These are phyloP conservation scores for Otis tarda DNA, from an alignment of 2,113 vertebrate species.

Conservation along the genomic window DNA sequence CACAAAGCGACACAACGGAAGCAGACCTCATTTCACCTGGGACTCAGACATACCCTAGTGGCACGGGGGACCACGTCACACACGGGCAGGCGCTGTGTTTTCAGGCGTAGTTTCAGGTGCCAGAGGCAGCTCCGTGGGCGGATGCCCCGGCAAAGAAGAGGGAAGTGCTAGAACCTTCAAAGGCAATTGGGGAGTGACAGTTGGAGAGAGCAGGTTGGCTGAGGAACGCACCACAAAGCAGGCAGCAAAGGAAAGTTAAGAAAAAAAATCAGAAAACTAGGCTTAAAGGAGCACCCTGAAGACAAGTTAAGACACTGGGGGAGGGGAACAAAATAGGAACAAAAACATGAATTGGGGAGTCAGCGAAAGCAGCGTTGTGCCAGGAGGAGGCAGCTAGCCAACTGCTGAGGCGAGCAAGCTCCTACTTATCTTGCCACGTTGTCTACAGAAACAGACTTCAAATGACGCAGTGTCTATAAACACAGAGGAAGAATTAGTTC, in stretches of 20 bases:
- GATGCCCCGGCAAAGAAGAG: neutral
- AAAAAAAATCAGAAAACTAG: neutral
- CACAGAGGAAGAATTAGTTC: constrained; percentile 10
- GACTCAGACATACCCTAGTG: neutral
- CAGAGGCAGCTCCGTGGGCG: neutral
- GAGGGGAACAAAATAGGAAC: neutral
- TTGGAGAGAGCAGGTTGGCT: neutral
- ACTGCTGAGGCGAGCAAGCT: constrained; percentile 5
- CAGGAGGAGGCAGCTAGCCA: constrained; percentile 5
- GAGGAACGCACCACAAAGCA: neutral
- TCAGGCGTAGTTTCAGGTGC: neutral
- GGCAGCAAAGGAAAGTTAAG: fast-evolving
- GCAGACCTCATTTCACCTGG: fast-evolving
- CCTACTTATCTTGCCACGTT: constrained; percentile 14
- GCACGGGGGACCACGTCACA: fast-evolving
- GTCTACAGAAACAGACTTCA: constrained; percentile 37
- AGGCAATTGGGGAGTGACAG: neutral
- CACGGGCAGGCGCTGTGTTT: fast-evolving
- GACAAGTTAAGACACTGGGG: neutral
- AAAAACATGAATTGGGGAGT: neutral
- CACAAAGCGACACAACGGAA: neutral
- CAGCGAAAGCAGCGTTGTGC: neutral
- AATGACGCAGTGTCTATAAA: neutral
- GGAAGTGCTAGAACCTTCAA: neutral
- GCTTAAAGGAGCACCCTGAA: neutral